Conservation (phyloP, 2,797 vertebrate genomes). For the Masticophis lateralis region DNA sequence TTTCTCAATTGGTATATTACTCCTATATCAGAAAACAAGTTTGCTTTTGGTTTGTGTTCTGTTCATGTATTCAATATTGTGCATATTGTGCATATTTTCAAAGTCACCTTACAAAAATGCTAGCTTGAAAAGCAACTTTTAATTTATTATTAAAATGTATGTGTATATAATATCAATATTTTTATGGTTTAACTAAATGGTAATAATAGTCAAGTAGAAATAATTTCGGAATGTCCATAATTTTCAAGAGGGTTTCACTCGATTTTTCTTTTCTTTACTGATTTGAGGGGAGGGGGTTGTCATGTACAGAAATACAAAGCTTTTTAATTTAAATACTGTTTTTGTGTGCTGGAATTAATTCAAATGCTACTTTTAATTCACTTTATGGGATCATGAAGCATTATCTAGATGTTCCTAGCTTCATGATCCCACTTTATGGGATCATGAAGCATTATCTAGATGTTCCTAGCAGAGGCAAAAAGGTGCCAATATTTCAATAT, state of each 20-base stretch:
- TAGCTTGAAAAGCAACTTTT: not conserved
- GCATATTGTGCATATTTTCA: not conserved
- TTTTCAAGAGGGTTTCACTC: not conserved
- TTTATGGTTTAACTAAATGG: not conserved
- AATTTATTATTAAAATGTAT: not conserved
- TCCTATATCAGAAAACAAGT: not conserved
- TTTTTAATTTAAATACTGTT: slow-evolving; percentile 12
- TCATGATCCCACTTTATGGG: slow-evolving; percentile 43
- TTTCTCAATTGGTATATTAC: not conserved
- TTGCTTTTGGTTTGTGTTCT: not conserved
- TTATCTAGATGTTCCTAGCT: slow-evolving; percentile 9
- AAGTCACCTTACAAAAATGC: not conserved
- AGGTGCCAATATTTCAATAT: slow-evolving; percentile 17
- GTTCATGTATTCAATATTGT: not conserved
- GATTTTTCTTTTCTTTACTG: not conserved
- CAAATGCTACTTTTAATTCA: slow-evolving; percentile 33
- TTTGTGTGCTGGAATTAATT: slow-evolving; percentile 17
- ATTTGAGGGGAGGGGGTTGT: not conserved
- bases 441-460: slow-evolving; percentile 18
- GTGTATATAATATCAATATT: not conserved
- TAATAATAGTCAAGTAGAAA: slow-evolving; percentile 25
- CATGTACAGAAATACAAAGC: not conserved
- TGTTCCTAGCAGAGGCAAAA: slow-evolving; percentile 36
- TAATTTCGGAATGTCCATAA: not conserved
- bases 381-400: slow-evolving; percentile 43